A percentile compares a stretch with the other conserved stretches of the same genome.
Conservation (phyloP, 2,797 vertebrate species). For the Acropternis orthonyx region DNA sequence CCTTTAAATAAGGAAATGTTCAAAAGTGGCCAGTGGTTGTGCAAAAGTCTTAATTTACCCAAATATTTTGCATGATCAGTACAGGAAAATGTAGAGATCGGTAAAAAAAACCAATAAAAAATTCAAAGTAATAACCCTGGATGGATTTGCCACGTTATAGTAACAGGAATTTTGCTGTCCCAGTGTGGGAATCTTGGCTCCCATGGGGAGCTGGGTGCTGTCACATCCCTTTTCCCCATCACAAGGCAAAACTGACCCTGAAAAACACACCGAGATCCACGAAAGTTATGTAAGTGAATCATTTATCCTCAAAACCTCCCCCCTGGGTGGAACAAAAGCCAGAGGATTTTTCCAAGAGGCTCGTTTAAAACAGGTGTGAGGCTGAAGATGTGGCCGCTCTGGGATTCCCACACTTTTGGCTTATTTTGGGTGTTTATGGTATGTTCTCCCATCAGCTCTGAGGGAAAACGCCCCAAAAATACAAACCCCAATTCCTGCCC, state of each 20-base stretch:
- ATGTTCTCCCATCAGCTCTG: not conserved
- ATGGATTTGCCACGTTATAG: constrained; percentile 68
- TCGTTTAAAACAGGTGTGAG: not conserved
- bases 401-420: not conserved
- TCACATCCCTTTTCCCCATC: not conserved
- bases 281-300: not conserved
- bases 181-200: not conserved
- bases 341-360: not conserved
- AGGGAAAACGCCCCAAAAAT: not conserved
- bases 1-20: constrained; percentile 70
- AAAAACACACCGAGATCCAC: not conserved
- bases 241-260: constrained; percentile 73
- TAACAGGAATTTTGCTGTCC: constrained; percentile 62
- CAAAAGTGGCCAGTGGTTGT: constrained; percentile 61
- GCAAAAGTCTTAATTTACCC: constrained; percentile 72
- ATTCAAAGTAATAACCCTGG: not conserved
- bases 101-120: constrained; percentile 5
- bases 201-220: not conserved
- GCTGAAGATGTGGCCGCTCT: not conserved
- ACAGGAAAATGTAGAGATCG: constrained; percentile 55
- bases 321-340: not conserved
- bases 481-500: not conserved
- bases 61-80: constrained; percentile 59
- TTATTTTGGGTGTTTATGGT: not conserved
- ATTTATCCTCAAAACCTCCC: not conserved